These are phyloP conservation scores for Hyperoodon ampullatus DNA, from an alignment of 2,113 vertebrate genomes.

Conservation along the genomic window DNA sequence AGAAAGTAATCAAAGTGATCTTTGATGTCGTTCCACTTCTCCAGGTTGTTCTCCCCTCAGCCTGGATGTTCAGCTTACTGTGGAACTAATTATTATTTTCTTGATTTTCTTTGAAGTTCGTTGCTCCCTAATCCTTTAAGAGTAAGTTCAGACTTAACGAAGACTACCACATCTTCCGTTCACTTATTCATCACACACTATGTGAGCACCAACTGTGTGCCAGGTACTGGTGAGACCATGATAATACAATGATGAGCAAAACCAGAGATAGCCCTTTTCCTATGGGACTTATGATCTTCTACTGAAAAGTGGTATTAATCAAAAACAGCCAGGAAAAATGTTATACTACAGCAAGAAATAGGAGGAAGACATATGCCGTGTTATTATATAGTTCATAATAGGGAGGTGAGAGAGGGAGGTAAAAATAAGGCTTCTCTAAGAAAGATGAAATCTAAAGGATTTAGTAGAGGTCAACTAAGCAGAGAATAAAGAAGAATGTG, in stretches of 20 bases:
- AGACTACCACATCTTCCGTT: background rate
- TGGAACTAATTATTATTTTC: background rate
- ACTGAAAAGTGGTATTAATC: background rate
- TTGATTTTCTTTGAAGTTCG: background rate
- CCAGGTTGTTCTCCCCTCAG: background rate
- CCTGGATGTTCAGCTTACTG: background rate
- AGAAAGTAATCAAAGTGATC: background rate
- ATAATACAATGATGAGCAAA: background rate
- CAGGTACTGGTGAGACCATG: background rate
- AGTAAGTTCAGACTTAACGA: background rate
- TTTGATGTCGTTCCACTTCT: background rate
- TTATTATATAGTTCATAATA: background rate
- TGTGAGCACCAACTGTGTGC: background rate
- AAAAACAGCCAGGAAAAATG: background rate
- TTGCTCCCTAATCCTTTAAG: background rate
- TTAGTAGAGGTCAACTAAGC: background rate
- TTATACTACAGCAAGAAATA: background rate
- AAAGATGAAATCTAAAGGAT: background rate
- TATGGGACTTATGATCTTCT: background rate
- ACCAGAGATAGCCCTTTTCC: background rate
- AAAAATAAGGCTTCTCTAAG: background rate
- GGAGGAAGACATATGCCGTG: background rate
- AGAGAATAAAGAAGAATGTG: background rate
- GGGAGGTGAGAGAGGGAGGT: background rate
- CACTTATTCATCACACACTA: background rate